Percentiles rank a stretch among this genome's conserved stretches.
Conservation (phyloP, 2,888 invertebrate genomes). For the Hirtodrosophila alboralis region DNA sequence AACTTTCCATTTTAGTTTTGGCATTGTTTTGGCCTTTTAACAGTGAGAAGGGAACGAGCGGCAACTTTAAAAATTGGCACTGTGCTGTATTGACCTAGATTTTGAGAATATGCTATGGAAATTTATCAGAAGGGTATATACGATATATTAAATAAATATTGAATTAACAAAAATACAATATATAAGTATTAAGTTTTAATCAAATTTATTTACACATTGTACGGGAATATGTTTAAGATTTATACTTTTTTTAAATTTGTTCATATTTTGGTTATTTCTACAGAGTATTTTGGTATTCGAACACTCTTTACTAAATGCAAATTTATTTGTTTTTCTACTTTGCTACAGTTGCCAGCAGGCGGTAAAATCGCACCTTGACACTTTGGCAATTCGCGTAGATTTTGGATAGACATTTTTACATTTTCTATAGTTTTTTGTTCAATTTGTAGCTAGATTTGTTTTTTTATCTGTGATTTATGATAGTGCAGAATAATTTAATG, state of each 20-base stretch:
- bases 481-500: conserved; percentile 4
- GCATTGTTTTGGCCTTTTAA: conserved; percentile 9
- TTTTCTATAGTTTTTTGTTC: conserved; percentile 34
- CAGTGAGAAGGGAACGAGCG: too few relatives aligned
- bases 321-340: too few relatives aligned
- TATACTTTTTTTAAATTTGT: too few relatives aligned
- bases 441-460: conserved; percentile 38
- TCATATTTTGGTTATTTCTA: too few relatives aligned
- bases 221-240: too few relatives aligned
- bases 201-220: too few relatives aligned
- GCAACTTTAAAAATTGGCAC: conserved; percentile 33
- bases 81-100: conserved; percentile 46
- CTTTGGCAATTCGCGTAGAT: conserved; percentile 9
- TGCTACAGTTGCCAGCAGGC: conserved; percentile 31
- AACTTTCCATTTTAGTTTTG: conserved; percentile 40
- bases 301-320: too few relatives aligned
- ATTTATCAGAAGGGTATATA: too few relatives aligned
- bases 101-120: background rate
- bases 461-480: conserved; percentile 21
- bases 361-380: conserved; percentile 48
- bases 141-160: too few relatives aligned
- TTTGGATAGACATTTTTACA: background rate
- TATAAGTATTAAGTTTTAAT: too few relatives aligned
- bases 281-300: too few relatives aligned
- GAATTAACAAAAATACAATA: too few relatives aligned